Conservation (phyloP, 2,797 vertebrate genomes). For the Dryobates pubescens region DNA sequence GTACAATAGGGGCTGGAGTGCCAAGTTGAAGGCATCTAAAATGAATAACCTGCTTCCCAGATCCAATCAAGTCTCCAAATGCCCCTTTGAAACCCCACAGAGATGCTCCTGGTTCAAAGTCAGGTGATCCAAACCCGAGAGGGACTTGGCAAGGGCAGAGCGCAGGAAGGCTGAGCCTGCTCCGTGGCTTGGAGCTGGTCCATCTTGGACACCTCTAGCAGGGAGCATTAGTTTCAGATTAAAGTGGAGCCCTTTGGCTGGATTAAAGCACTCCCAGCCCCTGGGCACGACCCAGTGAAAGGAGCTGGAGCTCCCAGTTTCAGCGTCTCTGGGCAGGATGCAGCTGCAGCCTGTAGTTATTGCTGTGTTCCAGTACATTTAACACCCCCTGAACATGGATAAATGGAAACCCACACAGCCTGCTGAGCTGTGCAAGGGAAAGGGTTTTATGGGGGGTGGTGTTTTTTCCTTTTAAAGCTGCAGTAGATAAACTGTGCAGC, state of each 20-base stretch:
- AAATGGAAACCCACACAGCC: slow-evolving; percentile 20
- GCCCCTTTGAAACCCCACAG: neutral
- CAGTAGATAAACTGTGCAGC: neutral
- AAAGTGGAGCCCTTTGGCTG: neutral
- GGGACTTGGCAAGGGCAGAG: neutral
- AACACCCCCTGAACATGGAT: slow-evolving; percentile 9
- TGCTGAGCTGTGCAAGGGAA: slow-evolving; percentile 39
- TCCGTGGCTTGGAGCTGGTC: neutral
- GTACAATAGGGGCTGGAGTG: neutral
- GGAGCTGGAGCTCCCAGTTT: neutral
- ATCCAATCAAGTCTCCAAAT: neutral
- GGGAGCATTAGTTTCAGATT: neutral
- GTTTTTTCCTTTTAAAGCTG: neutral
- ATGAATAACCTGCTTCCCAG: neutral
- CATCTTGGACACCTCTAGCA: neutral
- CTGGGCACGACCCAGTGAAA: neutral
- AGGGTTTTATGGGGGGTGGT: neutral
- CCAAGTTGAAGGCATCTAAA: neutral
- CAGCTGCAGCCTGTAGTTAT: slow-evolving; percentile 29
- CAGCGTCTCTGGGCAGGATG: neutral
- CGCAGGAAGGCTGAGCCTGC: neutral
- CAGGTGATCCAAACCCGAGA: neutral
- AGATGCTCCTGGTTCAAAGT: neutral
- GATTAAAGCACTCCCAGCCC: neutral
- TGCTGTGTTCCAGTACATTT: slow-evolving; percentile 3